Percentiles rank a stretch among this genome's conserved stretches.
Conservation (phyloP, 2,113 vertebrate genomes). For the Apeltes quadracus region DNA sequence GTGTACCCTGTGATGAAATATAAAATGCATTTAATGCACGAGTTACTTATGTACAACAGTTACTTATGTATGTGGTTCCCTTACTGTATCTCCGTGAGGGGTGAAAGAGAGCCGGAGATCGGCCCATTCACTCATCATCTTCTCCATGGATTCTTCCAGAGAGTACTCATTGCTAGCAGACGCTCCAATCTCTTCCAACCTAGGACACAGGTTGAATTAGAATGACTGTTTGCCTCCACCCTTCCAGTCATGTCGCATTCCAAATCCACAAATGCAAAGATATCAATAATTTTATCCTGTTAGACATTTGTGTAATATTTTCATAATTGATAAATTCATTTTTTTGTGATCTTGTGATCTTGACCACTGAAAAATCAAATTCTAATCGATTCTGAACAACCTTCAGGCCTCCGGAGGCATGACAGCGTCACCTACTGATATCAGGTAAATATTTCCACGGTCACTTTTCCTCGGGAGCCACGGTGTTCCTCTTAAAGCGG, state of each 20-base stretch:
- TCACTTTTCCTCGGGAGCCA: background rate
- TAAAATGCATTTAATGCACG: background rate
- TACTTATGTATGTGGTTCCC: slow-evolving; percentile 33
- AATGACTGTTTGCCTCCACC: background rate
- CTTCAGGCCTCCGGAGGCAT: background rate
- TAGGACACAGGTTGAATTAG: slow-evolving; percentile 47
- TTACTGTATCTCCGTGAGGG: slow-evolving; percentile 89
- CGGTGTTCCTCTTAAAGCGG: background rate
- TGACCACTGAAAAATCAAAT: background rate
- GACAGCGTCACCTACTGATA: background rate
- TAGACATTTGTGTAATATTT: background rate
- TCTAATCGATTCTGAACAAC: background rate
- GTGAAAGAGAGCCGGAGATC: slow-evolving; percentile 80
- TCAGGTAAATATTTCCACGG: background rate
- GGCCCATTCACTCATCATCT: slow-evolving; percentile 89
- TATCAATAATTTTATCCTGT: background rate
- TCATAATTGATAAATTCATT: background rate
- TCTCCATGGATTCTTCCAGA: slow-evolving; percentile 88
- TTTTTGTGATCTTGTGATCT: background rate
- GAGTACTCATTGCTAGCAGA: slow-evolving; percentile 91
- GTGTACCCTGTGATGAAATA: slow-evolving; percentile 78
- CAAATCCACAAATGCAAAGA: background rate
- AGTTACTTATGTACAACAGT: background rate
- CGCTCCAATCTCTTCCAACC: slow-evolving; percentile 87
- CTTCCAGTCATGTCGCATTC: background rate